Percentiles rank a stretch among this genome's conserved stretches.
These are phyloP conservation scores for Phrynocephalus vlangalii DNA, from an alignment of 2,797 vertebrate species.

Conservation along the genomic window DNA sequence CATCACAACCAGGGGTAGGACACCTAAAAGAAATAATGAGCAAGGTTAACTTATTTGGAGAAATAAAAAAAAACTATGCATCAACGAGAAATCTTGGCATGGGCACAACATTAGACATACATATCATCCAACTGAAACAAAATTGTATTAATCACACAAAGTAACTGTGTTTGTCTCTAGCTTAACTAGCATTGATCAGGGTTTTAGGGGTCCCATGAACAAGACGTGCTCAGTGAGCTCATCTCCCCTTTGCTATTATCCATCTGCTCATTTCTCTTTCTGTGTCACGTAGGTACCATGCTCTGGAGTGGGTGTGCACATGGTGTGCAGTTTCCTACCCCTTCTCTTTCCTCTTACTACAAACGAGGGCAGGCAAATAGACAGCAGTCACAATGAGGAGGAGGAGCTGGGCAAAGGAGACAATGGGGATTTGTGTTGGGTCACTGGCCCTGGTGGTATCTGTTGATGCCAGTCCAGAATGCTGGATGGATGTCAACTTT, in stretches of 20 bases:
- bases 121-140: neutral
- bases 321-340: neutral
- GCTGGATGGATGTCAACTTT: neutral
- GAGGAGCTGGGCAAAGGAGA: neutral
- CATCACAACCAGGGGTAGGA: slow-evolving; percentile 98
- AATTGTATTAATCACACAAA: slow-evolving; percentile 28
- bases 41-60: slow-evolving; percentile 46
- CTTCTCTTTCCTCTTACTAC: neutral
- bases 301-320: neutral
- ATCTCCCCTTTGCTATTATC: neutral
- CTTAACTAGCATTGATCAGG: neutral
- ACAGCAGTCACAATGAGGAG: neutral
- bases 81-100: slow-evolving; percentile 25
- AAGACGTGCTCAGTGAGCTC: neutral
- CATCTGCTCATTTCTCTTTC: neutral
- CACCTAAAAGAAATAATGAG: slow-evolving; percentile 85
- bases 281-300: neutral
- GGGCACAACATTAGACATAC: neutral
- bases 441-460: neutral
- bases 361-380: neutral
- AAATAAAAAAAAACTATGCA: neutral
- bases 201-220: neutral
- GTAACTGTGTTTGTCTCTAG: slow-evolving; percentile 36
- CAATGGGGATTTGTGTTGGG: no score
- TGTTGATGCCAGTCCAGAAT: neutral